Percentiles rank a stretch among this genome's conserved stretches.
These are phyloP conservation scores for Pseudococcus longispinus DNA, from an alignment of 2,888 invertebrate species.

Conservation along the genomic window DNA sequence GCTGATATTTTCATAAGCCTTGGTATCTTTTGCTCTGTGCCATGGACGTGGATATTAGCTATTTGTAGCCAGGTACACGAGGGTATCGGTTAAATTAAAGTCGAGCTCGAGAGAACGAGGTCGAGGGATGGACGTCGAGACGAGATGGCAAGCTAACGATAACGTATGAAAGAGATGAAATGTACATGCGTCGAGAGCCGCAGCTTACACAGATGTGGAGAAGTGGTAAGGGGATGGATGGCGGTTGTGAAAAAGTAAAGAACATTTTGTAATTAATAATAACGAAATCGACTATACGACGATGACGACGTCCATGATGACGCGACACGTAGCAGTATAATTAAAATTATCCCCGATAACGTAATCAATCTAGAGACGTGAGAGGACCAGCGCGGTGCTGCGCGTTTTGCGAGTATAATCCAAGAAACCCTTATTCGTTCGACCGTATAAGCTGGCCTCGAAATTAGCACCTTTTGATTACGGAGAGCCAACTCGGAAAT, in stretches of 20 bases:
- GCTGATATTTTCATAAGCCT: background rate
- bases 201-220: background rate
- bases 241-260: background rate
- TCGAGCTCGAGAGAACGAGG: background rate
- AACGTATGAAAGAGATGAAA: background rate
- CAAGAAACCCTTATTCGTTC: constrained; percentile 50
- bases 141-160: background rate
- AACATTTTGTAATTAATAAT: background rate
- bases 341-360: constrained; percentile 50
- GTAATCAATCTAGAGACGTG: constrained; percentile 10
- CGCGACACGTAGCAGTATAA: constrained; percentile 47
- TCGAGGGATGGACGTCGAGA: background rate
- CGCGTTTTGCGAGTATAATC: constrained; percentile 25
- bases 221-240: background rate
- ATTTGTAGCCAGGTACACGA: too few species aligned
- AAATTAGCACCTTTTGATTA: constrained; percentile 52
- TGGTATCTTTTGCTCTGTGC: background rate
- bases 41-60: too few species aligned
- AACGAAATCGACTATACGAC: background rate
- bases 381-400: background rate
- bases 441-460: constrained; percentile 54
- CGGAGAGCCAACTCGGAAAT: constrained; percentile 50
- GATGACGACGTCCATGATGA: background rate
- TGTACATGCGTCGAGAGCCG: background rate
- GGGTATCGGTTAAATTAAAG: background rate